phyloP scores from a whole-genome alignment of 2,888 invertebrate genomes.

The Agonopterix arenella region DNA sequence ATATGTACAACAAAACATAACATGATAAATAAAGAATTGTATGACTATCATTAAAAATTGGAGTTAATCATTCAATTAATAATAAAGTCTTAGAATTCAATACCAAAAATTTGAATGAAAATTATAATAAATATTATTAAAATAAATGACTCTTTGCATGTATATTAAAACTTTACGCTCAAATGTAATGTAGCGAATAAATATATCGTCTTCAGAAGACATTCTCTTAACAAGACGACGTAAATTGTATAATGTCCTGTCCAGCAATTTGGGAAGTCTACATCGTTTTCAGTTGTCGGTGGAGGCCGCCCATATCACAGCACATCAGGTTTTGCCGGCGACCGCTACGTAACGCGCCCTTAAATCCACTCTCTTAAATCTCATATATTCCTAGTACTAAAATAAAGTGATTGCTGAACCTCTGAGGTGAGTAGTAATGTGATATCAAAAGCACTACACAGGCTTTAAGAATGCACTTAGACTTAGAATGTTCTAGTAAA shows the following conservation, averaged over 20 bases:
- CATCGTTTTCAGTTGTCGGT: constrained; percentile 51
- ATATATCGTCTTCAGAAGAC: no score
- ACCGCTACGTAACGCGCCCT: constrained; percentile 53
- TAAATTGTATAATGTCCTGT: constrained; percentile 26
- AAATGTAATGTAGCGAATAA: no score
- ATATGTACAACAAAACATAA: constrained; percentile 21
- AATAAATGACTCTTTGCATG: no score
- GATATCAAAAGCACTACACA: constrained; percentile 31
- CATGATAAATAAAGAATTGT: not conserved
- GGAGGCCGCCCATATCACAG: constrained; percentile 59
- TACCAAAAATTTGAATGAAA: not conserved
- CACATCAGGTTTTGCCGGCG: constrained; percentile 66
- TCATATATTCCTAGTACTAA: not conserved
- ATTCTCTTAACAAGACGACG: not conserved
- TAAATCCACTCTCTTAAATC: constrained; percentile 6
- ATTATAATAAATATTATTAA: no score
- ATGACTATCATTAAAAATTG: not conserved
- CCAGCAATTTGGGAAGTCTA: constrained; percentile 40
- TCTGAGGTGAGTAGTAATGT: constrained; percentile 34
- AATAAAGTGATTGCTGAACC: constrained; percentile 1
- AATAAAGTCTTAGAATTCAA: not conserved
- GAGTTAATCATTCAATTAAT: not conserved
- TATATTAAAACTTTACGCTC: no score
- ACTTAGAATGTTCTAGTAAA: constrained; percentile 42
- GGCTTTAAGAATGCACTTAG: constrained; percentile 34